Evolutionary conservation across 2,113 vertebrate genomes (phyloP).

Genomic region (Passer domesticus): DNA sequence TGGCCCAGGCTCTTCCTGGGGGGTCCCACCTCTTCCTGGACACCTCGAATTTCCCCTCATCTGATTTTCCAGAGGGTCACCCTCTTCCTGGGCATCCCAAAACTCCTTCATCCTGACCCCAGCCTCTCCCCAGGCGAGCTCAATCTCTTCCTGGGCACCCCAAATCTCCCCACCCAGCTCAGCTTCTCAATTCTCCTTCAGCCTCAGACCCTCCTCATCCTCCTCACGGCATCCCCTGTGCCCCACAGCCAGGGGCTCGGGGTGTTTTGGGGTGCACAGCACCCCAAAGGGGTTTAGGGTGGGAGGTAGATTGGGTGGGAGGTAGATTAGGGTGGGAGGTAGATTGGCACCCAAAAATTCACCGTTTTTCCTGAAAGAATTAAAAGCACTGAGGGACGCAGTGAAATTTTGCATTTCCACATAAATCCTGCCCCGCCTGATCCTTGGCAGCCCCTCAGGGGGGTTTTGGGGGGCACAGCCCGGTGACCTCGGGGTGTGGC

Average conservation of each 20-base stretch:
- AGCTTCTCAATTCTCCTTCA: neutral
- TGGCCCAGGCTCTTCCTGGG: neutral
- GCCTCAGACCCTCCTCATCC: neutral
- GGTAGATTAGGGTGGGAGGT: neutral
- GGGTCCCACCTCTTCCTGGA: neutral
- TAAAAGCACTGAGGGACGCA: fast-evolving
- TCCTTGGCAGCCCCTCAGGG: fast-evolving
- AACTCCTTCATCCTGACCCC: neutral
- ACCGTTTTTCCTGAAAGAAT: fast-evolving
- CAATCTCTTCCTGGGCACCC: neutral
- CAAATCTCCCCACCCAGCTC: neutral
- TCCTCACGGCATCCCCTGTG: fast-evolving
- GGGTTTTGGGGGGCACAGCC: fast-evolving
- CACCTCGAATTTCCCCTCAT: no score
- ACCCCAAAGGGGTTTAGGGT: fast-evolving
- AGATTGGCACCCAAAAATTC: neutral
- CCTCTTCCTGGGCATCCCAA: neutral
- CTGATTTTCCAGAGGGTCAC: neutral
- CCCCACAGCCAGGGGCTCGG: neutral
- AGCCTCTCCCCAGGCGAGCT: neutral
- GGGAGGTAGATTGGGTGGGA: no score
- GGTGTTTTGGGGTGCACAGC: neutral
- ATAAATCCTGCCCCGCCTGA: fast-evolving
- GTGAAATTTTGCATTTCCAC: fast-evolving
- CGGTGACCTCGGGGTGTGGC: neutral